Evolutionary conservation across 2,797 vertebrate species (phyloP).

Genomic region (Denticeps clupeoides): DNA sequence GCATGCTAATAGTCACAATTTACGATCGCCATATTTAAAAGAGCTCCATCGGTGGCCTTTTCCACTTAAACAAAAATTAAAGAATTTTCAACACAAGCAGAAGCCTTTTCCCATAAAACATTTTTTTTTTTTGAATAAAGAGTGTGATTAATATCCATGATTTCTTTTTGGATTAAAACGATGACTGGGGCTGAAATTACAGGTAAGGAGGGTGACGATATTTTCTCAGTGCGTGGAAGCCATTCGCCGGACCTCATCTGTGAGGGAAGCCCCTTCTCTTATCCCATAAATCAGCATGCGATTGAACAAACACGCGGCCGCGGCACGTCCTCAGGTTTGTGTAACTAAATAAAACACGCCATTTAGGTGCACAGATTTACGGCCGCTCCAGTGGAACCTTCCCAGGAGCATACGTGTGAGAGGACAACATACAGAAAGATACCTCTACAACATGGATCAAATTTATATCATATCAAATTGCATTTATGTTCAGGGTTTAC

Average conservation of each 20-base stretch:
- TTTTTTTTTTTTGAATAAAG: too few relatives aligned
- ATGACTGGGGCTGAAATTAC: constrained; percentile 54
- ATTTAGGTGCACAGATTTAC: constrained; percentile 30
- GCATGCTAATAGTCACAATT: too few relatives aligned
- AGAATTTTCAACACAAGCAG: too few relatives aligned
- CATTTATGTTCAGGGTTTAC: too few relatives aligned
- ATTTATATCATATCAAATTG: too few relatives aligned
- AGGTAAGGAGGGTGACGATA: constrained; percentile 47
- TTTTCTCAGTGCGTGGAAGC: constrained; percentile 48
- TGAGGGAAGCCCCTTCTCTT: constrained; percentile 28
- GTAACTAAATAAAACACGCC: constrained; percentile 40
- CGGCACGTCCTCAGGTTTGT: constrained; percentile 19
- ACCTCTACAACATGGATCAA: too few relatives aligned
- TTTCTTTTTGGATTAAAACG: constrained; percentile 43
- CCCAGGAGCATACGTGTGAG: constrained; percentile 9
- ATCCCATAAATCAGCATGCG: constrained; percentile 43
- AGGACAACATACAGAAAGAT: too few relatives aligned
- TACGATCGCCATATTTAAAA: too few relatives aligned
- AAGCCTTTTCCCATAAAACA: too few relatives aligned
- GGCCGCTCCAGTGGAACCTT: constrained; percentile 10
- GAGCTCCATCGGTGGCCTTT: too few relatives aligned
- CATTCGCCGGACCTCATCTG: constrained; percentile 44
- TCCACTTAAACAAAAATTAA: too few relatives aligned
- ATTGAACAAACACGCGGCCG: constrained; percentile 52
- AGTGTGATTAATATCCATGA: too few relatives aligned